Evolutionary conservation across 2,113 vertebrate genomes (phyloP).

Genomic region (Peromyscus maniculatus): DNA sequence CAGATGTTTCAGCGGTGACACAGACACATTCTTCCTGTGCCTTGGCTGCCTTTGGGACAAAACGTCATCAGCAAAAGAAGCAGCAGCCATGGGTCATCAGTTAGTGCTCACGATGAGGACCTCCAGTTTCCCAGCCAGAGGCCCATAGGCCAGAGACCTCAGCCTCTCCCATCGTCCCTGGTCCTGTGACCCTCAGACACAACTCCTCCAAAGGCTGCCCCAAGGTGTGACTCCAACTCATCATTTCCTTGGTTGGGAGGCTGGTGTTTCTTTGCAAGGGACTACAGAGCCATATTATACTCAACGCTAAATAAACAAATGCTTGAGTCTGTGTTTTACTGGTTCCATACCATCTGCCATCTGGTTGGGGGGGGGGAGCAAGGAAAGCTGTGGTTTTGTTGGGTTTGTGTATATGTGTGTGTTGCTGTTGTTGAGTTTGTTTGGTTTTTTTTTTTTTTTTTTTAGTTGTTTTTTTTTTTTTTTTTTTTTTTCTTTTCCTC

Average conservation of each 20-base stretch:
- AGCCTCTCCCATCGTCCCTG: not conserved
- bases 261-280: slow-evolving; percentile 76
- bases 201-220: not conserved
- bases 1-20: slow-evolving; percentile 60
- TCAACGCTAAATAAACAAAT: slow-evolving; percentile 87
- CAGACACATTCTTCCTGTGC: slow-evolving; percentile 54
- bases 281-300: slow-evolving; percentile 83
- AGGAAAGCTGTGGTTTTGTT: slow-evolving; percentile 75
- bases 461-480: not conserved
- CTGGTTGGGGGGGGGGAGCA: slow-evolving; percentile 80
- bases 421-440: slow-evolving; percentile 30
- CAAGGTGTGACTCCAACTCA: slow-evolving; percentile 53
- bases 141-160: not conserved
- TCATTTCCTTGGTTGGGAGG: slow-evolving; percentile 63
- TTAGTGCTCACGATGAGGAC: not conserved
- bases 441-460: not conserved
- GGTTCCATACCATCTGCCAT: slow-evolving; percentile 85
- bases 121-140: not conserved
- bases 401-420: slow-evolving; percentile 58
- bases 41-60: slow-evolving; percentile 34
- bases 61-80: not conserved
- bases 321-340: slow-evolving; percentile 83
- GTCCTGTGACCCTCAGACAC: not conserved
- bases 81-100: not conserved
- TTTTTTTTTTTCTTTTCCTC: not conserved